phyloP scores from a whole-genome alignment of 2,113 vertebrate genomes.

The Crotalus horridus region DNA sequence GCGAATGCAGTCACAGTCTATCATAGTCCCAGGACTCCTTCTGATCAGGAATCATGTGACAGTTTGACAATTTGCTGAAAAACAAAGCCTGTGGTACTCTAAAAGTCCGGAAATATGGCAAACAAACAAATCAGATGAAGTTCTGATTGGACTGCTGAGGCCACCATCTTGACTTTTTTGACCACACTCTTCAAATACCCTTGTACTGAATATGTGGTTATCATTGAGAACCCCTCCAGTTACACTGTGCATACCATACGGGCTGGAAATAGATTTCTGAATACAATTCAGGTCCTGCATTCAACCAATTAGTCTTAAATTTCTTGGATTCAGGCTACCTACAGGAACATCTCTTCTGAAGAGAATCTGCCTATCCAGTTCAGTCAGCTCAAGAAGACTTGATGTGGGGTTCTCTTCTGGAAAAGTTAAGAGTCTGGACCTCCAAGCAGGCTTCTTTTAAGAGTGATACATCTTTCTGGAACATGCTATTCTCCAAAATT shows the following conservation, averaged over 20 bases:
- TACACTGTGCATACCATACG: not conserved
- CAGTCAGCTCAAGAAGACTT: not conserved
- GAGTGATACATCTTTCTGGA: not conserved
- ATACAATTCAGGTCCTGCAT: not conserved
- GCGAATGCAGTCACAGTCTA: not conserved
- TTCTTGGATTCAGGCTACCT: not conserved
- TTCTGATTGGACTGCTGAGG: not conserved
- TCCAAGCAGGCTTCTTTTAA: not conserved
- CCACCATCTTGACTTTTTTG: not conserved
- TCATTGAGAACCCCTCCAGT: not conserved
- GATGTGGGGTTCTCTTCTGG: not conserved
- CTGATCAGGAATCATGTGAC: not conserved
- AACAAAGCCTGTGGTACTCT: not conserved
- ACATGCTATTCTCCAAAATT: not conserved
- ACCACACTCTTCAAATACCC: not conserved
- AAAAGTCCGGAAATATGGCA: not conserved
- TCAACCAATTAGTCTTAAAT: not conserved
- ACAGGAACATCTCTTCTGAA: not conserved
- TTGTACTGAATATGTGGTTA: not conserved
- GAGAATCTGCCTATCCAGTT: not conserved
- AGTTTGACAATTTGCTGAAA: too few species aligned
- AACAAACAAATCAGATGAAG: not conserved
- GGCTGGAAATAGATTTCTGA: not conserved
- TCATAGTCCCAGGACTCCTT: not conserved
- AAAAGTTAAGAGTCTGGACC: not conserved